Evolutionary conservation across 2,113 vertebrate species (phyloP).

Genomic region (Theristicus caerulescens): DNA sequence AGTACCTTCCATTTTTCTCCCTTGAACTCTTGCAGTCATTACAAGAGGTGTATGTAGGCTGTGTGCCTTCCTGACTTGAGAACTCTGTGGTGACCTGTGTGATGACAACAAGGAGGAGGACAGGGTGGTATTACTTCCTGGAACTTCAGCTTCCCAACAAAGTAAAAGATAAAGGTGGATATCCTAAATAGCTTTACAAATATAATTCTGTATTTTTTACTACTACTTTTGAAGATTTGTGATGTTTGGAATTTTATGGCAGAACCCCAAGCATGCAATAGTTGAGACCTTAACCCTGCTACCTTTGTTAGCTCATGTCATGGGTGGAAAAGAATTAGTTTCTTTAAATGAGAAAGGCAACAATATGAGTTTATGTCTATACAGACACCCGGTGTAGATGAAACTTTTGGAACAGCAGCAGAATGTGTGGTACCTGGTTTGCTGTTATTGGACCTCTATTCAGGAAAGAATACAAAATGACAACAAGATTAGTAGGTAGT

Average conservation of each 20-base stretch:
- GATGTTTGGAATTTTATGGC: not conserved
- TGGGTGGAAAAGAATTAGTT: not conserved
- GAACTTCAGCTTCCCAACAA: not conserved
- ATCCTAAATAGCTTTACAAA: not conserved
- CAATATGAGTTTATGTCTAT: not conserved
- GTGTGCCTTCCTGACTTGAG: not conserved
- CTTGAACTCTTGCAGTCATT: not conserved
- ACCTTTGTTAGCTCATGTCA: not conserved
- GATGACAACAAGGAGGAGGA: not conserved
- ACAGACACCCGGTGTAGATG: not conserved
- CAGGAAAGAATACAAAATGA: not conserved
- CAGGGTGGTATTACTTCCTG: not conserved
- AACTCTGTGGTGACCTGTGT: not conserved
- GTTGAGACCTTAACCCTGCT: not conserved
- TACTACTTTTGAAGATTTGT: not conserved
- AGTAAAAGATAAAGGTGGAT: not conserved
- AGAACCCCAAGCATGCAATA: not conserved
- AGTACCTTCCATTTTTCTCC: not conserved
- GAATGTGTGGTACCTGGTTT: not conserved
- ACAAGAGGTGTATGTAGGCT: not conserved
- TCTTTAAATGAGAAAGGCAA: not conserved
- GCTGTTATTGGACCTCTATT: not conserved
- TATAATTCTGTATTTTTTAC: not conserved
- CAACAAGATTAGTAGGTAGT: not conserved
- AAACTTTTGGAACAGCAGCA: not conserved